phyloP scores from a whole-genome alignment of 2,113 vertebrate genomes.

The Hippopotamus amphibius region DNA sequence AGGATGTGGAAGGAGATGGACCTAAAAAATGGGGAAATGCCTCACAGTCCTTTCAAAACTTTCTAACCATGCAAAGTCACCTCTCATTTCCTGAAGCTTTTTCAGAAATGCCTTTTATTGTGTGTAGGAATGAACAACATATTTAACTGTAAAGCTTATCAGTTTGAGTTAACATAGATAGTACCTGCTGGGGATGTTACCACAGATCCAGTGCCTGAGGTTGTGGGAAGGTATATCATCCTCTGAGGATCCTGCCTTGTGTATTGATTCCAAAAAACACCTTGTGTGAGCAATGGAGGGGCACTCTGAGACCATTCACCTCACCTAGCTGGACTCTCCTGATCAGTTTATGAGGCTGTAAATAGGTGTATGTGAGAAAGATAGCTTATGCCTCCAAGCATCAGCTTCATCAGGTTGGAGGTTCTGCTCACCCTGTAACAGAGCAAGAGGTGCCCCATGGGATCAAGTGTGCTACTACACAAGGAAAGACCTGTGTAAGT shows the following conservation, averaged over 20 bases:
- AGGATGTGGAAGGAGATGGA: background rate
- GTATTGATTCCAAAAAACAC: background rate
- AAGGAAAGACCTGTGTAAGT: background rate
- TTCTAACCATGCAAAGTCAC: background rate
- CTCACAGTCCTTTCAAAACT: background rate
- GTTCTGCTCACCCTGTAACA: background rate
- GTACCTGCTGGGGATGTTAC: background rate
- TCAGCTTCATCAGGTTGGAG: background rate
- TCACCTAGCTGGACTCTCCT: background rate
- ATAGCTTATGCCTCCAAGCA: background rate
- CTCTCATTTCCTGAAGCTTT: background rate
- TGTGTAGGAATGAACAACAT: background rate
- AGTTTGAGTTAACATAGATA: background rate
- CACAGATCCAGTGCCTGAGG: background rate
- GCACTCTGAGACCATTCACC: background rate
- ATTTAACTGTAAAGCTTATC: background rate
- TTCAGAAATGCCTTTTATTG: constrained; percentile 13
- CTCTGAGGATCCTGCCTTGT: background rate
- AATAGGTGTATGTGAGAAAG: background rate
- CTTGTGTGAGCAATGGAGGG: background rate
- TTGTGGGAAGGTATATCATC: background rate
- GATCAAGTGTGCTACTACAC: background rate
- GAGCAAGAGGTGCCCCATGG: background rate
- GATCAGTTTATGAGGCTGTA: background rate
- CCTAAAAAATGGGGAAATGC: background rate